A percentile compares a stretch with the other conserved stretches of the same genome.
Conservation (phyloP, 2,888 invertebrate genomes). For the Amaurobius ferox region DNA sequence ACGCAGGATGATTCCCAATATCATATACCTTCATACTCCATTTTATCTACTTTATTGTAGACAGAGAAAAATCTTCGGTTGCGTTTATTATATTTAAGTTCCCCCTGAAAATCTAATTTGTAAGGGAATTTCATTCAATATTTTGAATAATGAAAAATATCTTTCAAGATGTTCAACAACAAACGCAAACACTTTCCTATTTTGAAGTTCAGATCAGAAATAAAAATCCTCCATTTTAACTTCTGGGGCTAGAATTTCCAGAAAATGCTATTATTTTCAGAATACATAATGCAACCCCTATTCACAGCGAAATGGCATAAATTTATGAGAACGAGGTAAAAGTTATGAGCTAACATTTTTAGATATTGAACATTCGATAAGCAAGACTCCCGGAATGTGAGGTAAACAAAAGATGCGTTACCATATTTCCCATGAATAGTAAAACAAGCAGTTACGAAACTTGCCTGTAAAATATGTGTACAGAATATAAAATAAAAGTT, state of each 20-base stretch:
- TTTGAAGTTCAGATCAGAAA: neutral
- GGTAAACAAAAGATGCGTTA: neutral
- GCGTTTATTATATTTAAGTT: too few relatives aligned
- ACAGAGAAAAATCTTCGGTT: too few relatives aligned
- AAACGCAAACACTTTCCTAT: neutral
- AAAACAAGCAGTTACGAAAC: neutral
- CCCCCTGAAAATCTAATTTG: too few relatives aligned
- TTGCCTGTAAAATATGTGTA: neutral
- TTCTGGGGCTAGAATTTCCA: neutral
- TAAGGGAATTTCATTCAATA: neutral
- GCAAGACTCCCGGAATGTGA: neutral
- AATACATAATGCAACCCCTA: neutral
- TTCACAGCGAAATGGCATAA: neutral
- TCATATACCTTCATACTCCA: too few relatives aligned
- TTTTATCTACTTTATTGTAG: too few relatives aligned
- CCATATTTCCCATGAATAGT: neutral
- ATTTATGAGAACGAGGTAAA: neutral
- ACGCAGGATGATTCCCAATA: too few relatives aligned
- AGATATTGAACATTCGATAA: too few relatives aligned
- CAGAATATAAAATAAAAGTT: neutral
- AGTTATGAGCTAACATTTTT: too few relatives aligned
- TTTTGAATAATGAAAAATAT: neutral
- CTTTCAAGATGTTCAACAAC: neutral
- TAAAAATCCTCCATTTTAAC: neutral
- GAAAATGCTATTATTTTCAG: slow-evolving; percentile 9